Evolutionary conservation across 2,888 invertebrate species (phyloP), one percentile per base, ranked within the genome.

Genomic region (Ectemnius continuus): DNA sequence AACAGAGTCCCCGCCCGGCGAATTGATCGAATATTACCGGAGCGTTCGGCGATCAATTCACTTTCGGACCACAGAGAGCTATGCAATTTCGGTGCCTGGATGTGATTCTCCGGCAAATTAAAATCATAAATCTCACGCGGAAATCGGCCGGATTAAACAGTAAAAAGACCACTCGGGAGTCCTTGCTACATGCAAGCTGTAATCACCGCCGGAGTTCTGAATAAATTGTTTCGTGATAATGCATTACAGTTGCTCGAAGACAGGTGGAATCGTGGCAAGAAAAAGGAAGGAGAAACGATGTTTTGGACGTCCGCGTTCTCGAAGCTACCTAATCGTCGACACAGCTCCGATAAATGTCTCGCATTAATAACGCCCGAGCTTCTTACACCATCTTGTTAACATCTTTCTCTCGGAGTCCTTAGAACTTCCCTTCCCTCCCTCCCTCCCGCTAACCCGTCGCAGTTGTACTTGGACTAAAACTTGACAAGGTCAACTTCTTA

Each of bases 1-100:
- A 82, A 84, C 79, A 82, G 82, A 67, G 36, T 36, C 11, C 59
- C 69, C 14, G 52, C n/a, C 60, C 52, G 36, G 59, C 61, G 63
- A 81, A 84, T 79, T 69, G 84, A 81, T 67, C 80, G 76, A 81
- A 80, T 78, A 78, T 81, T 80, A 75, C 67, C 52, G 36, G 70
- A 72, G 70, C 73, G 59, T 63, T 63, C 71, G 61, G 46, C 71
- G 67, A 69, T 68, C 74, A 66, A 61, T 61, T 71, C 74, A 76
- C 58, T 66, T 65, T 13, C 45, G 20, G 6, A 14, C 36, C 36
- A 36, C 36, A 48, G 4, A 47, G 59, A 60, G 60, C 65, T 13
- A 48, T 70, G 67, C 61, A 81, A 81, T 80, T 78, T 75, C 36
- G 8, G 36, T 48, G 23, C 6, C 67, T 36, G 36, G 66, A 45